Conservation (phyloP, 2,797 vertebrate species). For the Podarcis siculus region DNA sequence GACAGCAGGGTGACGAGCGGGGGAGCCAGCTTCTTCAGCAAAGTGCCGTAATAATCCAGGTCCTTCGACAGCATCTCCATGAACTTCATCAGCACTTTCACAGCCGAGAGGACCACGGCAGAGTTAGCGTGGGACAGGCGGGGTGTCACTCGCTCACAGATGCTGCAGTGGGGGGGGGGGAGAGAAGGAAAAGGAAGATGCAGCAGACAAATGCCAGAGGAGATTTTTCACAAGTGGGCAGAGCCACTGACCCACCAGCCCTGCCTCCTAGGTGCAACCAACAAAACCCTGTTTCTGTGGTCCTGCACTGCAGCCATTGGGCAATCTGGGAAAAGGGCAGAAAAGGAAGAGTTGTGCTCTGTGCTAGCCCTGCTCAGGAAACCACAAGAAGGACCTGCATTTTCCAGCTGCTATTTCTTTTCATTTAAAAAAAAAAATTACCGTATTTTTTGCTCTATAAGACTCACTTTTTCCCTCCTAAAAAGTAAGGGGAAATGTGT, state of each 20-base stretch:
- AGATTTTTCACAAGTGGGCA: not conserved
- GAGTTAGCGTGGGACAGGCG: constrained; percentile 97
- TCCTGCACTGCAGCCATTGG: no score
- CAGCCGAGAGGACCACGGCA: constrained; percentile 94
- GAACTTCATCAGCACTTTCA: constrained; percentile 98
- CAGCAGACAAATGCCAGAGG: not conserved
- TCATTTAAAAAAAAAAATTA: no score
- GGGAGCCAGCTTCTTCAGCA: constrained; percentile 96
- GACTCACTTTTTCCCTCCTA: no score
- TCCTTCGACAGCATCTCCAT: constrained; percentile 98
- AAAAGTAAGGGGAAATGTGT: no score
- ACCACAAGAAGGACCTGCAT: no score
- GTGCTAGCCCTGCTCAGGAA: no score
- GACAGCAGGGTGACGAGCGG: constrained; percentile 95
- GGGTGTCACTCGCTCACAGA: constrained; percentile 95
- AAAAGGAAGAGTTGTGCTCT: no score
- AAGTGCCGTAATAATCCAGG: constrained; percentile 93
- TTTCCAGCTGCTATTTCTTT: no score
- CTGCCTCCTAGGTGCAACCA: not conserved
- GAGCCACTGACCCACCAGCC: not conserved
- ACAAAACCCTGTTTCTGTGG: not conserved
- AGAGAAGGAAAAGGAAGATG: not conserved
- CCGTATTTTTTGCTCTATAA: no score
- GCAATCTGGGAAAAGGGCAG: no score
- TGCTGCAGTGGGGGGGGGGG: constrained; percentile 74